Base-by-base conservation (phyloP, 2,888 invertebrate genomes). In the Oligia fasciuncula region DNA sequence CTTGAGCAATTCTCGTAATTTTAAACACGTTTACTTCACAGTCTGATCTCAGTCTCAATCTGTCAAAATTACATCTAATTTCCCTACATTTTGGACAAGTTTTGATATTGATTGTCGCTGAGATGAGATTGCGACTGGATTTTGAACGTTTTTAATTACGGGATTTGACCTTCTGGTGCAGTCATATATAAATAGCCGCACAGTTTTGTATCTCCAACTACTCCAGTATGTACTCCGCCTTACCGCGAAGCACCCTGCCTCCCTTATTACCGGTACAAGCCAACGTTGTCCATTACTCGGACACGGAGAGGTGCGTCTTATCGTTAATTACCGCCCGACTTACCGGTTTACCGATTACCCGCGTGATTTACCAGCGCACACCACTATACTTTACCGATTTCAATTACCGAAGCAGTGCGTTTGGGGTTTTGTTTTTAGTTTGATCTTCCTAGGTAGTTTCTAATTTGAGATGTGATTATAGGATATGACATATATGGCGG, bases 311-410 rank as follows among this genome's bases (percentile, higher is more conserved):
- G 94, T 92, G 95, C 92, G 93, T 92, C 94, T 95, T 95, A 95
- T 95, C 95, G 92, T 93, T 95, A 95, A 95, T 95, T 95, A 95
- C 94, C 92, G 93, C 87, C 90, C 87, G 88, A 88, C 82, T 92
- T 91, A 91, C 94, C 92, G 94, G 91, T 93, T 88, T 91, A 91
- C 93, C 93, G 94, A 94, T 95, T 93, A 92, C 94, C 88, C 74
- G 63, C 81, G 95, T 95, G 95, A 95, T 93, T 94, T 95, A 95
- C 94, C 93, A 92, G 91, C 79, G 80, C 75, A 71, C 79, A 66
- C 77, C 81, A 84, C 86, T 89, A 87, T 88, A 88, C 87, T 89
- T 87, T 82, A 83, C 83, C 81, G 83, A 87, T 89, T 88, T 88
- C 89, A 88, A 89, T 88, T 89, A 87, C 69, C 79, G 84, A 80